Conservation (phyloP, 2,888 invertebrate genomes). For the Polylopha cassiicola region DNA sequence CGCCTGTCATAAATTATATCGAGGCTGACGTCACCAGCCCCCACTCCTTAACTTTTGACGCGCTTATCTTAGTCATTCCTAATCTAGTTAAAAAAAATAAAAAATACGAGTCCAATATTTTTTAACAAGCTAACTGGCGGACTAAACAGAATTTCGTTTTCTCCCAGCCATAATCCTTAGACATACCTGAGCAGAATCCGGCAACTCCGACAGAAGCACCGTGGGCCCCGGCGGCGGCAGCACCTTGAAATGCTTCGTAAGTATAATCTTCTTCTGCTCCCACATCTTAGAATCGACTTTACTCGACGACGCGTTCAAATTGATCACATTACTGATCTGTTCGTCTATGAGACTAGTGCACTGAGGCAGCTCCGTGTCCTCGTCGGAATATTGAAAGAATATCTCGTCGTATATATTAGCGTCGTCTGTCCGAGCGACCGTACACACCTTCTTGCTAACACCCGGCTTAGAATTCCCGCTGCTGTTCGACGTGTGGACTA, state of each 20-base stretch:
- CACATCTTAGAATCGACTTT: slow-evolving; percentile 65
- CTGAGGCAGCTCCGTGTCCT: slow-evolving; percentile 75
- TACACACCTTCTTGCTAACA: slow-evolving; percentile 70
- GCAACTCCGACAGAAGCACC: slow-evolving; percentile 54
- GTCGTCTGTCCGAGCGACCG: slow-evolving; percentile 57
- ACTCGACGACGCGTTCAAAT: slow-evolving; percentile 67
- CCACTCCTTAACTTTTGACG: too few relatives aligned
- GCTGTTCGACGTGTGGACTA: slow-evolving; percentile 63
- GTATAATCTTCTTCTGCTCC: slow-evolving; percentile 63
- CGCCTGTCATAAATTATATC: too few relatives aligned
- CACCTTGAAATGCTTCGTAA: slow-evolving; percentile 60
- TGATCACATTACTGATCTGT: slow-evolving; percentile 75
- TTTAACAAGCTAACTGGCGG: too few relatives aligned
- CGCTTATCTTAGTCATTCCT: too few relatives aligned
- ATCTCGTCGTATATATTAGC: slow-evolving; percentile 67
- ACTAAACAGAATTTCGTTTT: too few relatives aligned
- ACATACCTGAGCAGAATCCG: slow-evolving; percentile 57
- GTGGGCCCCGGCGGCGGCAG: slow-evolving; percentile 56
- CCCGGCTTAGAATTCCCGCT: slow-evolving; percentile 72
- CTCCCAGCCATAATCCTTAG: too few relatives aligned
- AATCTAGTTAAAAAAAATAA: too few relatives aligned
- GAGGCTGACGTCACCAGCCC: too few relatives aligned
- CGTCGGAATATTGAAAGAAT: slow-evolving; percentile 77
- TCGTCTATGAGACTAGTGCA: slow-evolving; percentile 64
- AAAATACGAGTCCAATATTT: too few relatives aligned